Conservation (phyloP, 2,888 invertebrate genomes). For the Acrobasis consociella region DNA sequence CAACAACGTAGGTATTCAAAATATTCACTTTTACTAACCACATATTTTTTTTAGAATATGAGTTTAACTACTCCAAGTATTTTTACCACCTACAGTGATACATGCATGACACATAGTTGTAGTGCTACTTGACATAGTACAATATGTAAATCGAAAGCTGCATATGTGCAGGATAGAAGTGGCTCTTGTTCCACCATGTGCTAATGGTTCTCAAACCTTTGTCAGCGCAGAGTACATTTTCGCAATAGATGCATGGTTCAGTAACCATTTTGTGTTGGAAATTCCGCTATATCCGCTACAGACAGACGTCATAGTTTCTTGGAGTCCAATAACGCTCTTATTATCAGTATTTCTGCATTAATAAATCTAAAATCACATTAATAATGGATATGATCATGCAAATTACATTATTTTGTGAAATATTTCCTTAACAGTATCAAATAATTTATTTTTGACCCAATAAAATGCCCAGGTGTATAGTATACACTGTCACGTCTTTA, state of each 20-base stretch:
- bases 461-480: too few species aligned
- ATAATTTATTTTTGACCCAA: too few species aligned
- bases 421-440: too few species aligned
- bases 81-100: slow-evolving; percentile 37
- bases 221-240: neutral
- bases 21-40: neutral
- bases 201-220: slow-evolving; percentile 7
- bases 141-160: slow-evolving; percentile 17
- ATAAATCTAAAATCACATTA: too few species aligned
- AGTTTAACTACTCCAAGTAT: neutral
- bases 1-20: too few species aligned
- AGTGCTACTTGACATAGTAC: slow-evolving; percentile 7
- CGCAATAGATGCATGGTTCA: neutral
- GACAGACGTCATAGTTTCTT: too few species aligned
- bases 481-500: too few species aligned
- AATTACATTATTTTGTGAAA: too few species aligned
- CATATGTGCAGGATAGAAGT: slow-evolving; percentile 19
- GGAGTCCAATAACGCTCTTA: too few species aligned
- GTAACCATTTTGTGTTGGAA: neutral
- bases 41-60: neutral
- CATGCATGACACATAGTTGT: neutral
- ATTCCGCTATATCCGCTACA: too few species aligned
- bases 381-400: too few species aligned
- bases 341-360: too few species aligned
- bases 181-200: slow-evolving; percentile 13